Conservation (phyloP, 2,797 vertebrate genomes). For the Schizopygopsis malacanthus region DNA sequence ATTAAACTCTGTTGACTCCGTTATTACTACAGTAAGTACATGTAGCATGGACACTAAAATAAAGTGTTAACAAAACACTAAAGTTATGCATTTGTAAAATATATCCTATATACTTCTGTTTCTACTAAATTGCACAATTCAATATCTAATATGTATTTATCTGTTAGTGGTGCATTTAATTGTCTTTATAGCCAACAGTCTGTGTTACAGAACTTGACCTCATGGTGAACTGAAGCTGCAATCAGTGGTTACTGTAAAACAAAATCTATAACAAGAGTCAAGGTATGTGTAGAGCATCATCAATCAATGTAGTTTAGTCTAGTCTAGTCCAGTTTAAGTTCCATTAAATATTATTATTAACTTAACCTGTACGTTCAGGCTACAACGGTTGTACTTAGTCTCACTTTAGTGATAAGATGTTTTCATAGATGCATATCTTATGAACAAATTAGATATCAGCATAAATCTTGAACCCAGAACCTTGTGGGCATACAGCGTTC, state of each 20-base stretch:
- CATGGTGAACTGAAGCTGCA: neutral
- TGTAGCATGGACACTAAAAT: too few species aligned
- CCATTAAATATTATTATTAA: conserved; percentile 12
- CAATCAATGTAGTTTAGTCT: neutral
- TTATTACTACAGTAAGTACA: too few species aligned
- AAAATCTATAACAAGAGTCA: neutral
- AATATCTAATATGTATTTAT: neutral
- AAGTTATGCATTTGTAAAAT: neutral
- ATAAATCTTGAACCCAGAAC: neutral
- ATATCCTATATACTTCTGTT: neutral
- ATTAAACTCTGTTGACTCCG: too few species aligned
- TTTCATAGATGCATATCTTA: conserved; percentile 6
- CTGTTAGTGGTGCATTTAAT: neutral
- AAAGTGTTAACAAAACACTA: too few species aligned
- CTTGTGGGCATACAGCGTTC: neutral
- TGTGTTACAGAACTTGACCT: neutral
- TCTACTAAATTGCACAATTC: neutral
- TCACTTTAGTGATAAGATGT: conserved; percentile 1
- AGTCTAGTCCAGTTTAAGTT: neutral
- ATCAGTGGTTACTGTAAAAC: neutral
- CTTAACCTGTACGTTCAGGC: neutral
- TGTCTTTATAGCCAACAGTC: neutral
- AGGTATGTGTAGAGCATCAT: neutral
- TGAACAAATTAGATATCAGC: conserved; percentile 1
- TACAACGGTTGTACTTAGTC: neutral